A percentile compares a stretch with the other conserved stretches of the same genome.
Conservation (phyloP, 2,113 vertebrate genomes). For the Anser cygnoides region DNA sequence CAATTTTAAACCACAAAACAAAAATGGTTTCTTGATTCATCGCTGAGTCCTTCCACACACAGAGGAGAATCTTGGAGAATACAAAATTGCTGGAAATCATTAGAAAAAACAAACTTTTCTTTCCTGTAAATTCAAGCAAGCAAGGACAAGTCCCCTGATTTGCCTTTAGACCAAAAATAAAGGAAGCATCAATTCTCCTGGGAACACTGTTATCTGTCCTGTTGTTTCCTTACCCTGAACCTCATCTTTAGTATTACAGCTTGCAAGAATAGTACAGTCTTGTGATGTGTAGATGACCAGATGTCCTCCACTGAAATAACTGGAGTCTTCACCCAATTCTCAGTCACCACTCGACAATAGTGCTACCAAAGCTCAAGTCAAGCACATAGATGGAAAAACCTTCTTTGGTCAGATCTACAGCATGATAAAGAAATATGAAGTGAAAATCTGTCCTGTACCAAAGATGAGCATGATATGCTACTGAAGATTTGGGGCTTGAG, state of each 20-base stretch:
- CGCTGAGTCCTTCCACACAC: background rate
- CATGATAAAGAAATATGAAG: background rate
- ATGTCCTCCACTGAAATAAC: background rate
- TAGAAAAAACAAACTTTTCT: background rate
- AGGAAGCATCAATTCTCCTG: background rate
- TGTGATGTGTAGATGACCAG: background rate
- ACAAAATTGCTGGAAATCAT: background rate
- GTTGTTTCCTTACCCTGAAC: background rate
- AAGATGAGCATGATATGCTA: background rate
- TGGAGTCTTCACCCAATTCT: background rate
- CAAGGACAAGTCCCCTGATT: background rate
- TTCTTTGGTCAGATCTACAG: background rate
- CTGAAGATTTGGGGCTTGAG: background rate
- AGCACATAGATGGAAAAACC: background rate
- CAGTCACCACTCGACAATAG: fast-evolving
- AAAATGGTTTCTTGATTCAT: background rate
- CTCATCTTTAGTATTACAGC: background rate
- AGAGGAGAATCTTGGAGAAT: background rate
- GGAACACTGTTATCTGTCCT: background rate
- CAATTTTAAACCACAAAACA: background rate
- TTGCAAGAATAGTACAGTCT: background rate
- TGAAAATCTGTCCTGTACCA: background rate
- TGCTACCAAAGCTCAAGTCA: background rate
- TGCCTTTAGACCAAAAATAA: background rate
- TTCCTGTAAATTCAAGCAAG: background rate